Conservation (phyloP, 1,140 invertebrate genomes). For the Hermetia illucens region DNA sequence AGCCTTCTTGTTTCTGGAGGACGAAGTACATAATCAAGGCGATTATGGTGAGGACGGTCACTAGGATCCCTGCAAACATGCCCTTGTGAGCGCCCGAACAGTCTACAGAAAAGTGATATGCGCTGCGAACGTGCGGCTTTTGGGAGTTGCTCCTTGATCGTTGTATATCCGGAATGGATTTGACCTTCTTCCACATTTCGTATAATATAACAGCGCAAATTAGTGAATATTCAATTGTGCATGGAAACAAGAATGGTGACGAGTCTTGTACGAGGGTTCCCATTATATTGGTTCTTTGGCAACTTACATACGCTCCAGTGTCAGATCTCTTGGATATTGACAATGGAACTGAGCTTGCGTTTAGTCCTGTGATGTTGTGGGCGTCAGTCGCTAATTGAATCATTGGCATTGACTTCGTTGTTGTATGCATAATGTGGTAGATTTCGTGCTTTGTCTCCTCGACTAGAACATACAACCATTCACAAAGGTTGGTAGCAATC, state of each 20-base stretch:
- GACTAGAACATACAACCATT: slow-evolving; percentile 78
- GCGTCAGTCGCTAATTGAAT: too few relatives aligned
- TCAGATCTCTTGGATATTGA: not conserved
- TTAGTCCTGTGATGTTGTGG: not conserved
- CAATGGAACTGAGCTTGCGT: not conserved
- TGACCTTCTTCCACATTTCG: slow-evolving; percentile 66
- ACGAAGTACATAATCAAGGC: slow-evolving; percentile 86
- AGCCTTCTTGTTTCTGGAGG: slow-evolving; percentile 50
- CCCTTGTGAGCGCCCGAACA: slow-evolving; percentile 78
- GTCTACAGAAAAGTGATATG: slow-evolving; percentile 73
- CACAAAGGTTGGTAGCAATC: slow-evolving; percentile 80
- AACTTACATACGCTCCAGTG: slow-evolving; percentile 10
- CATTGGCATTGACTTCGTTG: too few relatives aligned
- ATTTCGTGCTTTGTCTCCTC: slow-evolving; percentile 68
- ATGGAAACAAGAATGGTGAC: slow-evolving; percentile 76
- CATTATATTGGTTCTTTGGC: slow-evolving; percentile 40
- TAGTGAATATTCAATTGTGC: slow-evolving; percentile 75
- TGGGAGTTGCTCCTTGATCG: slow-evolving; percentile 21
- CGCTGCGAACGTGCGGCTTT: slow-evolving; percentile 26
- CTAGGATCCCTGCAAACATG: slow-evolving; percentile 70
- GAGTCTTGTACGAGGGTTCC: slow-evolving; percentile 61
- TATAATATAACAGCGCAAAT: slow-evolving; percentile 74
- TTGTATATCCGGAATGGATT: slow-evolving; percentile 26
- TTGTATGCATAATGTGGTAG: slow-evolving; percentile 31
- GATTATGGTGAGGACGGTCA: slow-evolving; percentile 75